These are phyloP conservation scores for Arothron firmamentum DNA, from an alignment of 2,113 vertebrate genomes.

Conservation along the genomic window DNA sequence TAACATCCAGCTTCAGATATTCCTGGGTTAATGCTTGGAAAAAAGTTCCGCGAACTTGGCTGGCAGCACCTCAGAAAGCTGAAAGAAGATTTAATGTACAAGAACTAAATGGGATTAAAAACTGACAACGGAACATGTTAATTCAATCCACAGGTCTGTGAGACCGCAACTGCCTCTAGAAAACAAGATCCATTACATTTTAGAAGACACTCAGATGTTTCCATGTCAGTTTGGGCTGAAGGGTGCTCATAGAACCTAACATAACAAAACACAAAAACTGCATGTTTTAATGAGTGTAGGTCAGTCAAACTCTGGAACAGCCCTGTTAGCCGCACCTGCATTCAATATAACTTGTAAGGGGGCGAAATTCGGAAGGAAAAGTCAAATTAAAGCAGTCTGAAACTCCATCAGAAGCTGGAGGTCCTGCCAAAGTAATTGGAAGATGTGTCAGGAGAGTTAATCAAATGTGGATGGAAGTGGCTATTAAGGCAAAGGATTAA, in stretches of 20 bases:
- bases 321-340: conserved; percentile 29
- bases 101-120: conserved; percentile 33
- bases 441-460: conserved; percentile 32
- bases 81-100: conserved; percentile 27
- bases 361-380: conserved; percentile 30
- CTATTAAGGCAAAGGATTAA: conserved; percentile 8
- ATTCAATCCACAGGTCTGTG: conserved; percentile 28
- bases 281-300: conserved; percentile 36
- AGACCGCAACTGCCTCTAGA: conserved; percentile 47
- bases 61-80: conserved; percentile 10
- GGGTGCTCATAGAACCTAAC: conserved; percentile 34
- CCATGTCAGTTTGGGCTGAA: conserved; percentile 19
- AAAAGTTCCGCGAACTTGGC: conserved; percentile 14
- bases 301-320: conserved; percentile 31
- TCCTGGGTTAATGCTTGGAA: conserved; percentile 28
- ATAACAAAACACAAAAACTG: conserved; percentile 40
- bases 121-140: conserved; percentile 18
- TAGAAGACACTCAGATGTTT: conserved; percentile 17
- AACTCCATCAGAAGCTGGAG: conserved; percentile 9
- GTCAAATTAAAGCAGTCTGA: conserved; percentile 35
- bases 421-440: conserved; percentile 40
- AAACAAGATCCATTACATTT: conserved; percentile 49
- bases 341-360: conserved; percentile 27
- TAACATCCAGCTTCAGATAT: too few relatives aligned
- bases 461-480: conserved; percentile 8